phyloP scores from a whole-genome alignment of 1,140 invertebrate genomes.

The Kradibia gibbosae region DNA sequence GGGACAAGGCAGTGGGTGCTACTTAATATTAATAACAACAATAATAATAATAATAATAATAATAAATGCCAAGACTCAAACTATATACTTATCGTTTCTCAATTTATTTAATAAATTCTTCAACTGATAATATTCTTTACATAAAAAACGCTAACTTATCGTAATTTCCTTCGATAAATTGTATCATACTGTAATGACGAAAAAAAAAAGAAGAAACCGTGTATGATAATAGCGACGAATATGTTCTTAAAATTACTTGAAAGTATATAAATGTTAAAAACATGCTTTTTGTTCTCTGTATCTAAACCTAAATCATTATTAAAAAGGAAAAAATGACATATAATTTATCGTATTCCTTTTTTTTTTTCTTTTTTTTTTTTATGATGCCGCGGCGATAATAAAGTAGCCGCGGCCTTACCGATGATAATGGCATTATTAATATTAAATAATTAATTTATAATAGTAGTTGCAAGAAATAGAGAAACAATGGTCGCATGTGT shows the following conservation, averaged over 20 bases:
- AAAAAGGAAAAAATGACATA: conserved; percentile 13
- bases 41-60: neutral
- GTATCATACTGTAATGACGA: conserved; percentile 48
- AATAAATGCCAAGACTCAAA: conserved; percentile 8
- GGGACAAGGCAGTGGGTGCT: too few relatives aligned
- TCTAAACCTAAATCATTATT: conserved; percentile 36
- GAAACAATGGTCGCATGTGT: conserved; percentile 34
- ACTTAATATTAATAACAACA: too few relatives aligned
- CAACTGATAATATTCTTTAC: conserved; percentile 51
- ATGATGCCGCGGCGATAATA: conserved; percentile 37
- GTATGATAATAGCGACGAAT: conserved; percentile 47
- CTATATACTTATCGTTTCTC: conserved; percentile 49
- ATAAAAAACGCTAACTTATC: conserved; percentile 52
- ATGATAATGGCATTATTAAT: conserved; percentile 46
- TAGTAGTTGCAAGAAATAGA: conserved; percentile 42
- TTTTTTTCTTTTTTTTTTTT: too few relatives aligned
- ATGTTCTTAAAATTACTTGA: conserved; percentile 49
- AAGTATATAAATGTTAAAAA: conserved; percentile 53
- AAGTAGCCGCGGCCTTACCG: conserved; percentile 37
- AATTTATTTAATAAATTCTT: conserved; percentile 52
- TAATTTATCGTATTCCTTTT: conserved; percentile 38
- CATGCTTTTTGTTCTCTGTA: conserved; percentile 44
- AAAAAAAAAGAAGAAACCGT: conserved; percentile 45
- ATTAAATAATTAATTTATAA: conserved; percentile 40
- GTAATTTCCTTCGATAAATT: conserved; percentile 51